A percentile compares a stretch with the other conserved stretches of the same genome.
These are phyloP conservation scores for Drosophila saltans DNA, from an alignment of 1,140 invertebrate genomes.

Conservation along the genomic window DNA sequence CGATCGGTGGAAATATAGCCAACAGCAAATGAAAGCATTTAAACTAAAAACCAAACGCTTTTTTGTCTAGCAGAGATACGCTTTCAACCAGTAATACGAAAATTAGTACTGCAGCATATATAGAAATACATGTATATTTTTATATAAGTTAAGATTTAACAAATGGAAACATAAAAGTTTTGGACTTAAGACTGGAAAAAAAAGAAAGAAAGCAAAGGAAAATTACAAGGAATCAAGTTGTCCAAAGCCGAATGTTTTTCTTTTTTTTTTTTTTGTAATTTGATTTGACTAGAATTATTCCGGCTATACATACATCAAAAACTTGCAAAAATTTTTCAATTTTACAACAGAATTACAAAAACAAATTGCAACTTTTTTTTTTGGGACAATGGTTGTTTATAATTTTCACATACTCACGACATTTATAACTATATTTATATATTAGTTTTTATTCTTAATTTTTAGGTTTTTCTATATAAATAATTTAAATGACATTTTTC, in stretches of 20 bases:
- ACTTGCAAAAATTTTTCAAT: not conserved
- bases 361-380: not conserved
- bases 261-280: not conserved
- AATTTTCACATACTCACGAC: slow-evolving; percentile 5
- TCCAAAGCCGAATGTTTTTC: slow-evolving; percentile 25
- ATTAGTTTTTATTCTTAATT: slow-evolving; percentile 1
- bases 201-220: slow-evolving; percentile 24
- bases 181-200: slow-evolving; percentile 39
- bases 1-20: slow-evolving; percentile 27
- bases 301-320: not conserved
- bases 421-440: slow-evolving; percentile 4
- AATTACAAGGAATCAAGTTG: slow-evolving; percentile 49
- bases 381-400: not conserved
- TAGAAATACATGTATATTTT: slow-evolving; percentile 61
- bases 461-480: not conserved
- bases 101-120: slow-evolving; percentile 57
- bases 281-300: slow-evolving; percentile 1
- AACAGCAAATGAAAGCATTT: slow-evolving; percentile 72
- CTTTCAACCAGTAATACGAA: slow-evolving; percentile 42
- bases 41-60: slow-evolving; percentile 54
- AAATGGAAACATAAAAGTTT: slow-evolving; percentile 34
- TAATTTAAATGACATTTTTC: slow-evolving; percentile 10
- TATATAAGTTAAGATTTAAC: slow-evolving; percentile 58
- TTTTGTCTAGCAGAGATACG: slow-evolving; percentile 51
- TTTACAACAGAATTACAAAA: slow-evolving; percentile 1